Base-by-base conservation (phyloP, 2,888 invertebrate genomes). In the Sussaba pulchella region DNA sequence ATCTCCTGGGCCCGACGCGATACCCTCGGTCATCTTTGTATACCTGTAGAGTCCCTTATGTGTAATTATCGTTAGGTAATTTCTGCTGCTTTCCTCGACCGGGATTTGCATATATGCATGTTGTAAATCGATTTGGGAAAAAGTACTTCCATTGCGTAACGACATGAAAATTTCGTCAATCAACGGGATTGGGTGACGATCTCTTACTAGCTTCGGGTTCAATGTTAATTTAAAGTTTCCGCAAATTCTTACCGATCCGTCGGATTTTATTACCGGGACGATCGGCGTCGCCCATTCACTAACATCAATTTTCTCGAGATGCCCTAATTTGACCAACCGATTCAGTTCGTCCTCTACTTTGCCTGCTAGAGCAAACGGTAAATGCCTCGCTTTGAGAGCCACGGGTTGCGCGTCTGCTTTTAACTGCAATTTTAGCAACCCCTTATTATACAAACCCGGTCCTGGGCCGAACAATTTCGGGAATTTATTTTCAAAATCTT, bases 221-320 rank as follows among this genome's bases (percentile, higher is more conserved):
- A 91, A 21, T 0, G 90, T 91, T 0, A 89, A 57, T 59, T 85
- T 87, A 70, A 81, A 89, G 83, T 92, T 90, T 0, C 45, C 17
- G 47, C 63, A 63, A 43, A 63, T 31, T 31, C 31, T 31, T 31
- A 31, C 31, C 31, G 31, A 31, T 31, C 50, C 66, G 36, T 66
- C 50, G 14, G 50, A 19, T 39, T 50, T 66, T 50, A 52, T 50
- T 21, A 67, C 67, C 6, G 89, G 87, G 4, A 91, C 91, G 8
- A 92, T 85, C 0, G 91, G 91, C 52, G 87, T 87, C 21, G 64
- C 64, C 47, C 88, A 88, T 69, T 88, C 85, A 26, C 86, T 86
- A n/a, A 50, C 52, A 36, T 88, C 61, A 63, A 83, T 57, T 45
- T 78, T 61, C 81, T 75, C 64, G 83, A 79, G 19, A 81, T 83